phyloP scores from a whole-genome alignment of 1,140 invertebrate species.

The Spodoptera litura region DNA sequence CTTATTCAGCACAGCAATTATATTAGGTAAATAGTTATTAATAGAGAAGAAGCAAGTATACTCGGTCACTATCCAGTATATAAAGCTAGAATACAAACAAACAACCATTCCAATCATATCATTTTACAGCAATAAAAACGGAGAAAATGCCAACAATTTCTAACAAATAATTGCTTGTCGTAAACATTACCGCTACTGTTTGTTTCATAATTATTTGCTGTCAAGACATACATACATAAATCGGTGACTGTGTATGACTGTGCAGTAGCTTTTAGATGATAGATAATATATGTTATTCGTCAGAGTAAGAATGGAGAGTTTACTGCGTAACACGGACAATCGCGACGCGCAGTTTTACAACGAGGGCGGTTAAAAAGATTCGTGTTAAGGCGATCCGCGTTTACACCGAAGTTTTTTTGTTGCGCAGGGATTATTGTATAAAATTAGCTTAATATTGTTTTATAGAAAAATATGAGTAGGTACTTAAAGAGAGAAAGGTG shows the following conservation, averaged over 20 bases:
- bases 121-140: not conserved
- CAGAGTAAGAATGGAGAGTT: slow-evolving; percentile 73
- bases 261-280: slow-evolving; percentile 68
- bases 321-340: slow-evolving; percentile 84
- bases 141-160: not conserved
- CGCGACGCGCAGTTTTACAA: slow-evolving; percentile 78
- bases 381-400: slow-evolving; percentile 63
- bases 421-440: not conserved
- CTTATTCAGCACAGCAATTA: too few relatives aligned
- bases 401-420: slow-evolving; percentile 61
- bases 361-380: slow-evolving; percentile 80
- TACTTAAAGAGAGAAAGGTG: too few relatives aligned
- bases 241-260: not conserved
- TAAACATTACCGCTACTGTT: slow-evolving; percentile 29
- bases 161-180: not conserved
- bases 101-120: too few relatives aligned
- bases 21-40: too few relatives aligned
- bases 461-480: not conserved
- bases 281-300: slow-evolving; percentile 75
- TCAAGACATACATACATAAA: slow-evolving; percentile 6
- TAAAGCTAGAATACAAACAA: too few relatives aligned
- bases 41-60: too few relatives aligned
- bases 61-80: too few relatives aligned
- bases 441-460: not conserved
- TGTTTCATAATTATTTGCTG: slow-evolving; percentile 43